Percentiles rank a stretch among this genome's conserved stretches.
These are phyloP conservation scores for Daboia siamensis DNA, from an alignment of 2,113 vertebrate genomes.

Conservation along the genomic window DNA sequence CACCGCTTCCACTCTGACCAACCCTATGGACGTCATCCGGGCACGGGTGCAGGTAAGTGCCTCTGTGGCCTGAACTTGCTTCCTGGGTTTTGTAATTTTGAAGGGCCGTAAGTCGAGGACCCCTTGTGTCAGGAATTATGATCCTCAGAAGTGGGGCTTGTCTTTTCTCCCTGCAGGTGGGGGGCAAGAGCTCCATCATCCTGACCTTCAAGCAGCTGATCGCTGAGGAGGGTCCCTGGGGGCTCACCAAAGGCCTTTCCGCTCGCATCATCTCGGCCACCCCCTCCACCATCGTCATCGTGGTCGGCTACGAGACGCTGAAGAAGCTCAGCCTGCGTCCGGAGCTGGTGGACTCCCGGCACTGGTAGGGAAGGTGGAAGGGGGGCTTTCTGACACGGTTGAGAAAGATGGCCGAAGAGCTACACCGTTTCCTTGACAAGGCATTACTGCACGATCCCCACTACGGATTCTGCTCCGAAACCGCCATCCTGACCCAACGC, in stretches of 20 bases:
- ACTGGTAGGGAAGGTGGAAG: slow-evolving; percentile 77
- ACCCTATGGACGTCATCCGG: slow-evolving; percentile 96
- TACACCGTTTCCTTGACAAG: not conserved
- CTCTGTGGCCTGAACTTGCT: not conserved
- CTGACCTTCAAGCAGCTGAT: slow-evolving; percentile 90
- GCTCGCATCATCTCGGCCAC: slow-evolving; percentile 90
- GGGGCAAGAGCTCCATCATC: slow-evolving; percentile 86
- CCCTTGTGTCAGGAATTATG: not conserved
- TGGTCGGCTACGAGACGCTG: slow-evolving; percentile 93
- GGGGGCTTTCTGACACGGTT: not conserved
- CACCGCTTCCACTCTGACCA: slow-evolving; percentile 92
- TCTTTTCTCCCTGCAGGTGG: slow-evolving; percentile 76
- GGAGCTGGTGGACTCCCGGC: slow-evolving; percentile 85
- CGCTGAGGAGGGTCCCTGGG: slow-evolving; percentile 86
- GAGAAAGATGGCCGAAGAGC: not conserved
- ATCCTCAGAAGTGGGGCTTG: not conserved
- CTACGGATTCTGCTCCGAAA: not conserved
- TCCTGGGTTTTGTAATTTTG: not conserved
- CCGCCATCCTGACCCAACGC: not conserved
- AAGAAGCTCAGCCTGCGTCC: slow-evolving; percentile 93
- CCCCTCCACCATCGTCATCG: slow-evolving; percentile 90
- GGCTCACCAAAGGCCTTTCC: slow-evolving; percentile 90
- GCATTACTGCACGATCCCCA: no score
- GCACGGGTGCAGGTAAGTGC: slow-evolving; percentile 89
- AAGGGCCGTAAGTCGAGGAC: not conserved